These are phyloP conservation scores for Pollenia labialis DNA, from an alignment of 2,888 invertebrate genomes.

Conservation along the genomic window DNA sequence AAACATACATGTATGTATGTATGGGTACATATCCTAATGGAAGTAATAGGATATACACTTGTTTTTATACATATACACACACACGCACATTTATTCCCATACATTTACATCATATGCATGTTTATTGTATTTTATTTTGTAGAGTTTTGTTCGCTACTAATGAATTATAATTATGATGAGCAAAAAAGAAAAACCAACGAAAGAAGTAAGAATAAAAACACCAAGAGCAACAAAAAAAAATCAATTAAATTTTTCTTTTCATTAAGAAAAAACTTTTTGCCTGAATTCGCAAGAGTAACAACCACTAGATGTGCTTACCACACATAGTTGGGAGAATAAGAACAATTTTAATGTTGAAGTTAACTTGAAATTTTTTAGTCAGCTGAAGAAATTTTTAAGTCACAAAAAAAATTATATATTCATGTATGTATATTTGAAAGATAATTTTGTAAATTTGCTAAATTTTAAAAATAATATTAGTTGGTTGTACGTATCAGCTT, in stretches of 20 bases:
- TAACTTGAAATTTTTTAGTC: too few species aligned
- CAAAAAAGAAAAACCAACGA: constrained; percentile 27
- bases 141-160: constrained; percentile 64
- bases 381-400: too few species aligned
- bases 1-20: neutral
- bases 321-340: neutral
- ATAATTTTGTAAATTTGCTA: too few species aligned
- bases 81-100: neutral
- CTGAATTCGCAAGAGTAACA: constrained; percentile 32
- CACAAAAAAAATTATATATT: too few species aligned
- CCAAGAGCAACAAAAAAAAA: constrained; percentile 33
- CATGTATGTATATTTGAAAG: too few species aligned
- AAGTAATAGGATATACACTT: too few species aligned
- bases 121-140: constrained; percentile 34
- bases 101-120: constrained; percentile 10
- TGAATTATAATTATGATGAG: constrained; percentile 72
- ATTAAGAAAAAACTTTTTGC: constrained; percentile 33
- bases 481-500: too few species aligned
- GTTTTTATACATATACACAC: neutral
- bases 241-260: constrained; percentile 61
- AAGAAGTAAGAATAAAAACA: constrained; percentile 31
- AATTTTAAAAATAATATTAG: too few species aligned
- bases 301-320: neutral
- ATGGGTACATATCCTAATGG: too few species aligned
- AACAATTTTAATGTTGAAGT: too few species aligned